Evolutionary conservation across 2,797 vertebrate species (phyloP).

Genomic region (Miichthys miiuy): DNA sequence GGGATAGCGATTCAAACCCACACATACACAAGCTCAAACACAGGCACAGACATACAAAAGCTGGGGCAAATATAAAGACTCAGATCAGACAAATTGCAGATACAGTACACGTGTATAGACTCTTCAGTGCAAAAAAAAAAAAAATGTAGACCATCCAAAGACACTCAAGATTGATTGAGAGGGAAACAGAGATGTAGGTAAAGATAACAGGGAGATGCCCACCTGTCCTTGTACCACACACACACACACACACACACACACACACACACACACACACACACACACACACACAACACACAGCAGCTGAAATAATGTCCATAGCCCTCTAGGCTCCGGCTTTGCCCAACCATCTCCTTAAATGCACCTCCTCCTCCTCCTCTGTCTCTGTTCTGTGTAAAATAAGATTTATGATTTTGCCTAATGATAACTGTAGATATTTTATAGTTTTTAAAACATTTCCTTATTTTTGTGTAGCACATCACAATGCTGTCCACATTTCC

Average conservation of each 20-base stretch:
- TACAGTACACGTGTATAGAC: not conserved
- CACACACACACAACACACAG: conserved; percentile 23
- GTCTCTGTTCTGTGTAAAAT: not conserved
- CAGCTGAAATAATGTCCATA: conserved; percentile 50
- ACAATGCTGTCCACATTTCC: not conserved
- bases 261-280: conserved; percentile 29
- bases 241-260: conserved; percentile 26
- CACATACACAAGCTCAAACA: conserved; percentile 44
- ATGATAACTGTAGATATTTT: not conserved
- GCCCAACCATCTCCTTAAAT: conserved; percentile 26
- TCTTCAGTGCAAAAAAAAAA: not conserved
- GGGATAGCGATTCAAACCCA: conserved; percentile 27
- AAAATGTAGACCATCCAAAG: not conserved
- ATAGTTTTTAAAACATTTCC: not conserved
- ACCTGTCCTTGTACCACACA: conserved; percentile 32
- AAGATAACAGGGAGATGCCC: conserved; percentile 36
- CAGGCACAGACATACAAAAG: conserved; percentile 42
- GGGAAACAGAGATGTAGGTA: conserved; percentile 42
- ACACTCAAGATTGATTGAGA: conserved; percentile 23
- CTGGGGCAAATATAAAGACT: conserved; percentile 34
- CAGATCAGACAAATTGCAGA: conserved; percentile 16
- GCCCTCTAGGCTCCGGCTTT: conserved; percentile 23
- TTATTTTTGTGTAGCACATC: not conserved
- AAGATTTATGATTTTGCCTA: not conserved
- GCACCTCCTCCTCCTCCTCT: conserved; percentile 1